These are phyloP conservation scores for Scaeva pyrastri DNA, from an alignment of 2,888 invertebrate species.

Conservation along the genomic window DNA sequence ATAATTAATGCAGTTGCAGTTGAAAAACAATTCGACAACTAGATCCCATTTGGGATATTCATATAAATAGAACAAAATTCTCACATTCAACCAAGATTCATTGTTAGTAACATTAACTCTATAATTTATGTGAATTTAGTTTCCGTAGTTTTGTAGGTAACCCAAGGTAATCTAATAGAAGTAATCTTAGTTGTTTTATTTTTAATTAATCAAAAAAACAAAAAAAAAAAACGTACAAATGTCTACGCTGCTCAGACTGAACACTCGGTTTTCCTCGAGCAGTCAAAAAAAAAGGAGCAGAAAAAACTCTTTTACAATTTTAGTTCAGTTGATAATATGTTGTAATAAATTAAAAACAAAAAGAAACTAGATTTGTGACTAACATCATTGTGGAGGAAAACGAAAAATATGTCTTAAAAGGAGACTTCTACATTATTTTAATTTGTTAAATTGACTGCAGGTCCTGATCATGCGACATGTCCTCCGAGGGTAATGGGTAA, in stretches of 20 bases:
- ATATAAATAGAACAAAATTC: conserved; percentile 1
- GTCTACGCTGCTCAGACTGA: conserved; percentile 48
- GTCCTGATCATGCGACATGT: conserved; percentile 84
- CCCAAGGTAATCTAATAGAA: conserved; percentile 56
- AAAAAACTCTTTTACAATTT: conserved; percentile 24
- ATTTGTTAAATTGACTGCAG: conserved; percentile 82
- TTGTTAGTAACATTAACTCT: conserved; percentile 47
- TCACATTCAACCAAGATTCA: conserved; percentile 3
- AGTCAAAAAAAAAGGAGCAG: conserved; percentile 29
- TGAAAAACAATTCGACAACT: conserved; percentile 68
- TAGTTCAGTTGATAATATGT: conserved; percentile 54
- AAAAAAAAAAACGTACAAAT: conserved; percentile 45
- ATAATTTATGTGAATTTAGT: conserved; percentile 18
- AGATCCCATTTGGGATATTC: conserved; percentile 40
- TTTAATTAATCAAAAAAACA: neutral
- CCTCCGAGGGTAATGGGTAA: conserved; percentile 84
- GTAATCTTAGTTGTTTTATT: conserved; percentile 31
- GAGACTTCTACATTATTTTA: conserved; percentile 77
- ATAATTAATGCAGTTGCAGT: conserved; percentile 83
- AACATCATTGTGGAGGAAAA: conserved; percentile 78
- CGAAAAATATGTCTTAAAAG: conserved; percentile 74
- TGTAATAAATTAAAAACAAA: conserved; percentile 14
- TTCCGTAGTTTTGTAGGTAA: conserved; percentile 51
- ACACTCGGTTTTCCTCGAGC: conserved; percentile 32
- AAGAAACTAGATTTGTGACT: conserved; percentile 79